A percentile compares a stretch with the other conserved stretches of the same genome.
Conservation (phyloP, 2,797 vertebrate species). For the Darevskia nairensis region DNA sequence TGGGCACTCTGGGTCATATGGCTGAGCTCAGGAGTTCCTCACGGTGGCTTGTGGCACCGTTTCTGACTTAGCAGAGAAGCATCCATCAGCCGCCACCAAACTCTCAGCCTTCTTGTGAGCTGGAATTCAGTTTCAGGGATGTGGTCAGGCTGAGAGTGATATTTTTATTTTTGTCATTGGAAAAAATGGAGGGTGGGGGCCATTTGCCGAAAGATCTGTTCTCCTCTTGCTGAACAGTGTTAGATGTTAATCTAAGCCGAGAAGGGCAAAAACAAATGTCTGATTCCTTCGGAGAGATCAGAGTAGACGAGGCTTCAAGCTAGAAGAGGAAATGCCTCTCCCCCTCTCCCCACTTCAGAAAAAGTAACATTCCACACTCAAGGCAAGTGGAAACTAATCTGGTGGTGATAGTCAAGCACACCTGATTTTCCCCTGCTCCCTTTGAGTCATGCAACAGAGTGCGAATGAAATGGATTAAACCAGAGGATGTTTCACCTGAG, state of each 20-base stretch:
- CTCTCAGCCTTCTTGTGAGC: constrained; percentile 46
- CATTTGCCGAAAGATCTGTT: background rate
- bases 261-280: background rate
- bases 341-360: background rate
- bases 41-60: constrained; percentile 51
- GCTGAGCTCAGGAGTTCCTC: constrained; percentile 55
- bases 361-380: background rate
- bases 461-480: background rate
- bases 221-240: background rate
- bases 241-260: background rate
- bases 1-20: constrained; percentile 64
- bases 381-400: constrained; percentile 23
- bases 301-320: background rate
- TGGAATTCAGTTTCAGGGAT: constrained; percentile 49
- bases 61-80: constrained; percentile 62
- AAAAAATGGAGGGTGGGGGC: background rate
- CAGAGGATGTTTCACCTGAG: background rate
- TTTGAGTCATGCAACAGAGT: background rate
- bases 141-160: background rate
- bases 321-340: background rate
- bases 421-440: background rate
- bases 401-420: background rate
- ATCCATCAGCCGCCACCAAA: constrained; percentile 67
- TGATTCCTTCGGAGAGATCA: background rate
- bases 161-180: background rate